A percentile compares a stretch with the other conserved stretches of the same genome.
phyloP scores from a whole-genome alignment of 2,888 invertebrate species.

The Macrophya alboannulata region DNA sequence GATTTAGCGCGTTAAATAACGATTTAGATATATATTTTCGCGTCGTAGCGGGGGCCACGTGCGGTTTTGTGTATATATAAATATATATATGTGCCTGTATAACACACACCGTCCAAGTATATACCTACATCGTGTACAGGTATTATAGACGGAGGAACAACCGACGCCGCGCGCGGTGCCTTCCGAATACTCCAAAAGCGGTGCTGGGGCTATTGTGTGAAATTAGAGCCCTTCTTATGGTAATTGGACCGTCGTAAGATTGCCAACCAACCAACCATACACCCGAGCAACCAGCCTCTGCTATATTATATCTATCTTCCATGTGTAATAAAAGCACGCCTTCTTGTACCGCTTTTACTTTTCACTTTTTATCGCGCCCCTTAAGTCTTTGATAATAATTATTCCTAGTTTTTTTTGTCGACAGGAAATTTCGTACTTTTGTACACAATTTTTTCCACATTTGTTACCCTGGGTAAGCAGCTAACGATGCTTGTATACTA shows the following conservation, averaged over 20 bases:
- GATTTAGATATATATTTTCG: neutral
- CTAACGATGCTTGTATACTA: neutral
- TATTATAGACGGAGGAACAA: slow-evolving; percentile 7
- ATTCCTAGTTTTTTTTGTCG: slow-evolving; percentile 25
- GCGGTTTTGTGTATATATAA: neutral
- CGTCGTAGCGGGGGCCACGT: slow-evolving; percentile 1
- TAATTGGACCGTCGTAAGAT: slow-evolving; percentile 77
- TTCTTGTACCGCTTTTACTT: slow-evolving; percentile 29
- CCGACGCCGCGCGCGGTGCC: slow-evolving; percentile 42
- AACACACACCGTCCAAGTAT: neutral
- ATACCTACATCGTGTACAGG: slow-evolving; percentile 1
- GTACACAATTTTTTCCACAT: neutral
- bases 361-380: slow-evolving; percentile 35
- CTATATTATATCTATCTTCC: slow-evolving; percentile 14
- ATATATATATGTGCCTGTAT: neutral
- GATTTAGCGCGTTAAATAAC: neutral
- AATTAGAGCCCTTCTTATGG: slow-evolving; percentile 79
- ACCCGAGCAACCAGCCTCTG: slow-evolving; percentile 54
- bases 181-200: slow-evolving; percentile 55
- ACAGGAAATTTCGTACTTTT: neutral
- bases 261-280: slow-evolving; percentile 69
- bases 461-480: neutral
- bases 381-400: slow-evolving; percentile 37
- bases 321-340: slow-evolving; percentile 17
- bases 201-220: slow-evolving; percentile 72